These are phyloP conservation scores for Orthonyx spaldingii DNA, from an alignment of 2,113 vertebrate genomes.

Conservation along the genomic window DNA sequence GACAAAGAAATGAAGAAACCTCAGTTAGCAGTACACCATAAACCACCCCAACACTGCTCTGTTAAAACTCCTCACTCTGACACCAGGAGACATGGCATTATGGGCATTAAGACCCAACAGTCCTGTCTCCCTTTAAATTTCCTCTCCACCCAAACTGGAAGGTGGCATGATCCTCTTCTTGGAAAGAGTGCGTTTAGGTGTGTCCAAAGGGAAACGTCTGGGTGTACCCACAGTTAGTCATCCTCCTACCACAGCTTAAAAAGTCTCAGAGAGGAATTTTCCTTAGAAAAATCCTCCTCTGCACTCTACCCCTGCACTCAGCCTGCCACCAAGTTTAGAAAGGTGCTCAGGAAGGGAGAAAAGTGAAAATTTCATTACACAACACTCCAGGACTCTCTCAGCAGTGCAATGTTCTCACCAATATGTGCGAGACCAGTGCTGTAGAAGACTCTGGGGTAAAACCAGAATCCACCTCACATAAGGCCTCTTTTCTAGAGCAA, in stretches of 20 bases:
- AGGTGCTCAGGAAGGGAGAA: neutral
- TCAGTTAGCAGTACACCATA: neutral
- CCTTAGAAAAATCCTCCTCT: slow-evolving; percentile 9
- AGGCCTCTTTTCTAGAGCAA: neutral
- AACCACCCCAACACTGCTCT: neutral
- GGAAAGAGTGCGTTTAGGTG: slow-evolving; percentile 51
- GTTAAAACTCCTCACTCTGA: neutral
- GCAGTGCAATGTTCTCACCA: neutral
- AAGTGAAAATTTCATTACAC: neutral
- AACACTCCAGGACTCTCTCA: neutral
- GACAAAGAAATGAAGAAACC: slow-evolving; percentile 21
- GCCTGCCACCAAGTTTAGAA: neutral
- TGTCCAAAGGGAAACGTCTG: slow-evolving; percentile 48
- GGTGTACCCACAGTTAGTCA: slow-evolving; percentile 54
- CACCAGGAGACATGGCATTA: accelerated
- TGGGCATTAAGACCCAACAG: neutral
- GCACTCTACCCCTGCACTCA: neutral
- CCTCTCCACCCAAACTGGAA: slow-evolving; percentile 21
- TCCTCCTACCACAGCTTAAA: slow-evolving; percentile 19
- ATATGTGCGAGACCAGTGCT: neutral
- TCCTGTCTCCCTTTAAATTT: neutral
- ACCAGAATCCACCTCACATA: neutral
- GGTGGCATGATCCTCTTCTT: slow-evolving; percentile 60
- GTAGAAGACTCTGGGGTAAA: neutral
- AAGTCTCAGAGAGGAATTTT: neutral